Evolutionary conservation across 2,797 vertebrate genomes (phyloP), one percentile per base, ranked within the genome.

Genomic region (Zenarchopterus dispar): DNA sequence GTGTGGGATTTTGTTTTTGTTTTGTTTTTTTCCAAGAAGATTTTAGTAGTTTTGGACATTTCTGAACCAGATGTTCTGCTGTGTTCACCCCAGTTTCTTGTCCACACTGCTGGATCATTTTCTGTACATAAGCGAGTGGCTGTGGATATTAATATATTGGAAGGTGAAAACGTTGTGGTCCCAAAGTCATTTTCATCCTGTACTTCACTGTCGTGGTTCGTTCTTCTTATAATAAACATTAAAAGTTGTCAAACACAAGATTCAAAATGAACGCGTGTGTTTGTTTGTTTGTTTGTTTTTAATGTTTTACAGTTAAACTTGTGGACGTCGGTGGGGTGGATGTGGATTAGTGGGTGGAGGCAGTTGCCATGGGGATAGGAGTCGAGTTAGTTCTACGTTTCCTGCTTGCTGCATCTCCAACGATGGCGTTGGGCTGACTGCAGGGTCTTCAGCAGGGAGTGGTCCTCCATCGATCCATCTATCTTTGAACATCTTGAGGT

Each of bases 91-190:
- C 36, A 39, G 36, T 54, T 56, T 58, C 57, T 49, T 39, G 18
- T 51, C 36, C 63, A 52, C 68, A 56, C 62, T 54, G 52, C 56
- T 53, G n/a, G 23, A 51, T 59, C 60, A 3, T 61, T 28, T 63
- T 47, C 67, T 91, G 91, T 91, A 91, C 85, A 90, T 86, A 85
- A 80, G 73, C 81, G 81, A 77, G 76, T 82, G 89, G 80, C 88
- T 89, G 80, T 91, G 87, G 90, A 89, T 87, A 88, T 91, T 92
- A 93, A 93, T 90, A 92, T 92, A 92, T 92, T 84, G 82, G 86
- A 80, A 82, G 73, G 62, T 67, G 53, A 69, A 70, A 49, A 73
- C 53, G 51, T 66, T 77, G 51, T 70, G 41, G 39, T 75, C 80
- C 69, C 73, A 78, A 78, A 28, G 53, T 67, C 43, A 36, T 75